Base-by-base conservation (phyloP, 2,797 vertebrate species). In the Euphonia xanthogaster region DNA sequence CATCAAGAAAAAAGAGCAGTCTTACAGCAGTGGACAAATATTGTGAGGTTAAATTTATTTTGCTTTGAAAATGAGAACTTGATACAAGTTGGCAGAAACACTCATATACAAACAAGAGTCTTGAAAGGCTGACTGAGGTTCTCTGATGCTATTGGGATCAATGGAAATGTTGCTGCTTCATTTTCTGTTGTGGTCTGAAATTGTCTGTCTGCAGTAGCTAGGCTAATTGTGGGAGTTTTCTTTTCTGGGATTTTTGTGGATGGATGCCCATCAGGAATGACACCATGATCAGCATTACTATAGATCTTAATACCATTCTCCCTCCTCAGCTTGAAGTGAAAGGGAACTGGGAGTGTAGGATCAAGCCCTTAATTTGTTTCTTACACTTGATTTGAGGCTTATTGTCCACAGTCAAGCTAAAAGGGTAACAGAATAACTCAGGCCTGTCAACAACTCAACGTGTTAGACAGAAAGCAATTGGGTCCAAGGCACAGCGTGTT, bases 381-480 rank as follows among this genome's bases (percentile, higher is more conserved):
- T 91, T 91, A 70, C 44, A 60, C 53, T 91, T 81, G 66, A 91
- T 86, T 77, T 86, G 82, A 90, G 71, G 61, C 28, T 77, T 71
- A 7, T 55, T 53, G 66, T 93, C 66, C 62, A 73, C 71, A 37
- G 81, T 57, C 3, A 4, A 75, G 47, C 72, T 84, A 45, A 86
- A 83, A 91, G 75, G 15, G 42, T 70, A 86, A 22, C 2, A 0
- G 72, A 78, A 42, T 50, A 88, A 86, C 76, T 90, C 66, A 91
- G 53, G 62, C 40, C 62, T 81, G 22, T 27, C 58, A 90, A 33
- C 75, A 86, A 30, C 75, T 82, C 63, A 85, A 63, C 86, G 5
- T 22, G 39, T 90, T 73, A 67, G 94, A 94, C 70, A 89, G 88
- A 91, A 95, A 89, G 73, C 82, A 91, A 53, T 60, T 72, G 75